Percentiles rank a stretch among this genome's conserved stretches.
Evolutionary conservation across 2,797 vertebrate species (phyloP).

Genomic region (Synanceia verrucosa): DNA sequence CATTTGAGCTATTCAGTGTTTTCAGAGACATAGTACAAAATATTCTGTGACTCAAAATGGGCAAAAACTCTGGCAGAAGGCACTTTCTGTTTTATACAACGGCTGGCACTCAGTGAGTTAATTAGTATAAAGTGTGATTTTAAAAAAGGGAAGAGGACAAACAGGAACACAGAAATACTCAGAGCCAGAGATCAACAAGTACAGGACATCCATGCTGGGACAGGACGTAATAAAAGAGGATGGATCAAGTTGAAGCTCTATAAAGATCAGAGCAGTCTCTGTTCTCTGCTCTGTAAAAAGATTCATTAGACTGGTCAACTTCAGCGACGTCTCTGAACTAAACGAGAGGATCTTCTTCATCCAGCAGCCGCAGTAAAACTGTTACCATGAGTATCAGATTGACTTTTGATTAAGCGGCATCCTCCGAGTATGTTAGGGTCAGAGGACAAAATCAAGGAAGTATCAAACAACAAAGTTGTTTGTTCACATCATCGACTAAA

Average conservation of each 20-base stretch:
- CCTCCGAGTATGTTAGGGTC: too few relatives aligned
- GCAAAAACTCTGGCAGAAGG: too few relatives aligned
- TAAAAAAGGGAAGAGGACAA: neutral
- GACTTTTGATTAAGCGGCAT: too few relatives aligned
- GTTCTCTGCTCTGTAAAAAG: conserved; percentile 29
- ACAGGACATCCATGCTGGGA: conserved; percentile 1
- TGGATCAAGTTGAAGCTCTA: conserved; percentile 18
- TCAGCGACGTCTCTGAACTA: neutral
- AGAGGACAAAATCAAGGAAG: neutral
- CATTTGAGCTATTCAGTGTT: too few relatives aligned
- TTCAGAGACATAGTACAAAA: too few relatives aligned
- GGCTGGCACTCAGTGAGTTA: too few relatives aligned
- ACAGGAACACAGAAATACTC: neutral
- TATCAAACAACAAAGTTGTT: neutral
- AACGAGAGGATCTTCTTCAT: conserved; percentile 2
- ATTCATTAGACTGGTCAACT: conserved; percentile 13
- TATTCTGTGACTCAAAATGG: too few relatives aligned
- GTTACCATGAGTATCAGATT: too few relatives aligned
- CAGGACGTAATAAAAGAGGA: neutral
- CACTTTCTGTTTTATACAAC: too few relatives aligned
- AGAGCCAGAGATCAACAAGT: conserved; percentile 12
- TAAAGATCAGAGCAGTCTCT: conserved; percentile 24
- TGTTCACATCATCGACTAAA: neutral
- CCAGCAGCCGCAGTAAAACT: conserved; percentile 23
- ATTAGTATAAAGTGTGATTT: too few relatives aligned